Evolutionary conservation across 2,113 vertebrate species (phyloP), one percentile per base, ranked within the genome.

Genomic region (Emydura subglobosa): DNA sequence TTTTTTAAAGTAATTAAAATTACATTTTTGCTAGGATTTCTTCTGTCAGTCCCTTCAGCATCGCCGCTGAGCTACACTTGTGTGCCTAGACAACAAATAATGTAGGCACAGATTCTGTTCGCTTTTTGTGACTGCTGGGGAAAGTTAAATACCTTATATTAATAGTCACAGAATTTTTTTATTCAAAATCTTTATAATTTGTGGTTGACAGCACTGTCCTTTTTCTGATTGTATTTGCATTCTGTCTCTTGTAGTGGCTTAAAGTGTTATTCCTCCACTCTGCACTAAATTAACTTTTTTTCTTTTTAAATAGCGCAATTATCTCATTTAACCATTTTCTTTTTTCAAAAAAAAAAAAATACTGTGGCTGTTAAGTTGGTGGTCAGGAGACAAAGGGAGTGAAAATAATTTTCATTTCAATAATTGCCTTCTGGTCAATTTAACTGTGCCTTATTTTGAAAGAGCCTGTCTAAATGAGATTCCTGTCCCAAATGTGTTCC

Each of bases 381-480:
- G 98, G 98, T 98, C 98, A 98, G 98, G 97, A 98, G 98, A 99
- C 99, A 99, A 98, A 99, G 98, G 97, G 99, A 99, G 99, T 99
- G 98, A 99, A 99, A 99, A 99, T 99, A 99, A 99, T 99, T 99
- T 99, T 99, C 99, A 98, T 99, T 99, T 99, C 98, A 99, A 98
- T 99, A 99, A 99, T 99, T 99, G 99, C 99, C 99, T 99, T 99
- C 99, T 99, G 99, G 98, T 99, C 99, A 99, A 99, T 99, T 99
- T 99, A 99, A 99, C 99, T 99, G 98, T 98, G 98, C 98, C 98
- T 98, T 99, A 98, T 99, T 99, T 97, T 98, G 98, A 99, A 98
- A 98, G 98, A 97, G 98, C 97, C 98, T 98, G 98, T 98, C 98
- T 99, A 98, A 99, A 99, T 99, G 99, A 99, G 99, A 99, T 98